These are phyloP conservation scores for Sitophilus oryzae DNA, from an alignment of 1,140 invertebrate species.

Conservation along the genomic window DNA sequence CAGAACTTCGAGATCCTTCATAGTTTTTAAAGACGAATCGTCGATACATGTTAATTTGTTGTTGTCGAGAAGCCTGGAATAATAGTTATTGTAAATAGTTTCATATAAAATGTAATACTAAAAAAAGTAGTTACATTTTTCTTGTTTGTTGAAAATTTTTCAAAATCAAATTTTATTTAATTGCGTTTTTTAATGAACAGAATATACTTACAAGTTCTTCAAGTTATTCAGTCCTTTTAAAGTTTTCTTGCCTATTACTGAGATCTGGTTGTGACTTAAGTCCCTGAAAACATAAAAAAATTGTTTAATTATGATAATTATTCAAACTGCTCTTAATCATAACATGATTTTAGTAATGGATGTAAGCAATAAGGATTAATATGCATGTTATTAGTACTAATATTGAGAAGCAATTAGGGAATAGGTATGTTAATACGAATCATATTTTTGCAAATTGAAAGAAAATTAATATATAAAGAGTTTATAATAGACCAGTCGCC, in stretches of 20 bases:
- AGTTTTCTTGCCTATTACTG: conserved; percentile 80
- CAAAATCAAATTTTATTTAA: background rate
- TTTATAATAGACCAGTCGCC: too few relatives aligned
- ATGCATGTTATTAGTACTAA: too few relatives aligned
- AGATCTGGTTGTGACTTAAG: conserved; percentile 86
- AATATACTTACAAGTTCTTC: conserved; percentile 38
- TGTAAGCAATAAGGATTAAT: too few relatives aligned
- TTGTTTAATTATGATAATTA: too few relatives aligned
- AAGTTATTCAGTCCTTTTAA: conserved; percentile 69
- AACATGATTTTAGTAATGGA: too few relatives aligned
- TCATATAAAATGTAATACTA: conserved; percentile 19
- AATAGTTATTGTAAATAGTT: conserved; percentile 27
- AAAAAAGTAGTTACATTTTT: background rate
- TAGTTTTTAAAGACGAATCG: conserved; percentile 72
- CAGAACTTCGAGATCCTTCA: conserved; percentile 84
- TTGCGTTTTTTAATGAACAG: background rate
- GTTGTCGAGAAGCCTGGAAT: conserved; percentile 81
- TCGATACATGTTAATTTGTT: conserved; percentile 92
- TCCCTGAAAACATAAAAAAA: conserved; percentile 88
- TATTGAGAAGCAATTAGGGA: too few relatives aligned
- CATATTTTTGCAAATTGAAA: too few relatives aligned
- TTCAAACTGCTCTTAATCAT: too few relatives aligned
- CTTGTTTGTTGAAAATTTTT: too few relatives aligned
- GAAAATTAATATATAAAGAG: too few relatives aligned
- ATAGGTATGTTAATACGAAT: too few relatives aligned